Base-by-base conservation (phyloP, 1,140 invertebrate genomes). In the Aphelenchoides fujianensis region DNA sequence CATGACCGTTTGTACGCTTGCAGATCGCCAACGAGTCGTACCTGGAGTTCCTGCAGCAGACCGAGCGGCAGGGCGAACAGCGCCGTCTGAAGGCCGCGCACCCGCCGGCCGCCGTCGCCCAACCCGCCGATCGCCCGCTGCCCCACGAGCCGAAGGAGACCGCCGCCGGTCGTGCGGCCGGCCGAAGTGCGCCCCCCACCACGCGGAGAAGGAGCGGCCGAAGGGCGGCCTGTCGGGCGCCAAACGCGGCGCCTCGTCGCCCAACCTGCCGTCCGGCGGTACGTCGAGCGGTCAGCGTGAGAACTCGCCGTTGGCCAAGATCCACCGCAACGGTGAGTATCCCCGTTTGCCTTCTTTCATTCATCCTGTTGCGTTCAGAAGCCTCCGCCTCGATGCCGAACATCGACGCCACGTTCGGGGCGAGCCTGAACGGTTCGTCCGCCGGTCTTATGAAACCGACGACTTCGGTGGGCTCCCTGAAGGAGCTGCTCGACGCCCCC, bases 41-140 rank as follows among this genome's bases (percentile, higher is more conserved):
- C 84, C 87, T 94, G 55, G 91, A 94, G 84, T 95, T 91, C 90
- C 85, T 92, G 3, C 87, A 89, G 73, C 90, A 91, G 67, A 90
- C 90, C 82, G 90, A 91, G 85, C 87, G 89, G 79, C 86, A 89
- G 72, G 83, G 84, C 35, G 86, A 88, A 76, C 74, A 53, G 73
- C 7, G 7, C 34, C 69, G 35, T 16, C 19, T 19, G 34, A 72
- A 71, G 19, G 1, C 1, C 2, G n/a, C 27, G 1, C 57, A 61
- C 3, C 2, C 28, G 19, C 19, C 73, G 71, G 37, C n/a, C 19
- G 41, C 36, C 70, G 5, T 19, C 27, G 27, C 7, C 5, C 1
- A 9, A 19, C 19, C 16, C 73, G 2, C n/a, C n/a, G n/a, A n/a
- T n/a, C n/a, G n/a, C n/a, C n/a, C n/a, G n/a, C n/a, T n/a, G n/a